Evolutionary conservation across 2,888 invertebrate species (phyloP), one percentile per base, ranked within the genome.

Genomic region (Ypsolopha scabrella): DNA sequence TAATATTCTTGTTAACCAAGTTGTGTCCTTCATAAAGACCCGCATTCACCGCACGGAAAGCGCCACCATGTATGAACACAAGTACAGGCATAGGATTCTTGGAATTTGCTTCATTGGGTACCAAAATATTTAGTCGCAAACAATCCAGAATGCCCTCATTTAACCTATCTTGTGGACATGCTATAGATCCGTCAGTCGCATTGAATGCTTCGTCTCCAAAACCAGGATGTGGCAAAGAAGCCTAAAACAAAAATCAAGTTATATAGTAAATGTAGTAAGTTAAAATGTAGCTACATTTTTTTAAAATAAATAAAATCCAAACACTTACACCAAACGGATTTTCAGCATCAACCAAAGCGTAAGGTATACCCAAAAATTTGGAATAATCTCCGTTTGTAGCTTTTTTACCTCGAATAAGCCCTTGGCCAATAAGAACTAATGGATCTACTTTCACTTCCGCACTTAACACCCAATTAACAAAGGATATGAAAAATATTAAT

Each of bases 261-360:
- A 14, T 39, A 47, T 11, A 35, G 6, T 14, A 11, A 43, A 7
- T 8, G 7, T 7, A 43, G n/a, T n/a, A n/a, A n/a, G n/a, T n/a
- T n/a, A n/a, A n/a, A n/a, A n/a, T n/a, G n/a, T n/a, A 43, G 7
- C 7, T 8, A 43, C 13, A 43, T 43, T 9, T n/a, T n/a, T n/a
- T 10, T 10, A 24, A 24, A 45, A 7, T 24, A 8, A 34, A 24
- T 46, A 34, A 10, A 24, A 8, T 6, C 37, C 4, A 3, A 44
- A 41, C 41, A 79, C 85, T 80, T 70, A 86, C 86, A 50, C 86
- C 83, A 55, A 86, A 86, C 24, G 85, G 86, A 60, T 85, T 70
- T 46, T 65, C 62, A 41, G 58, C 53, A 57, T 83, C 73, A 10
- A 86, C 74, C 55, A 63, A 58, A 14, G 82, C 86, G 54, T 85